Evolutionary conservation across 1,140 invertebrate genomes (phyloP), one percentile per base, ranked within the genome.

Genomic region (Onthophagus taurus): DNA sequence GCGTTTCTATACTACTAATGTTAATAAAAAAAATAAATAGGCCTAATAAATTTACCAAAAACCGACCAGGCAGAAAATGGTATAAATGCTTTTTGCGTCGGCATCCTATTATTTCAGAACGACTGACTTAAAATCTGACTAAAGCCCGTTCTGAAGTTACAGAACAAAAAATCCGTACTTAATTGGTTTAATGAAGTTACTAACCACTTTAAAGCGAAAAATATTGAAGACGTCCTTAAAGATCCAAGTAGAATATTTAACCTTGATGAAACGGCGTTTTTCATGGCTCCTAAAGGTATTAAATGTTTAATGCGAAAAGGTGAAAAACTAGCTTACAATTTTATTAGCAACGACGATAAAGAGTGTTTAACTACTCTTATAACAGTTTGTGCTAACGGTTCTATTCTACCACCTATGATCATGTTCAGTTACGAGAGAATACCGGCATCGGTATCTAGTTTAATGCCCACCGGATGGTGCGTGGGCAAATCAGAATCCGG

Each of bases 401-500:
- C 4, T 6, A 18, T 37, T 7, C 8, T 9, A 11, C 20, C 16
- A 7, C 35, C 35, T 16, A 37, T 37, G 35, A 17, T 37, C 5
- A 18, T 37, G 13, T 37, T 19, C 19, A 7, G 5, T 8, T 44
- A 44, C 29, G 19, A 33, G 29, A 12, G 42, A 26, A 36, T 44
- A 12, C 42, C 42, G 9, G 13, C 7, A 17, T 9, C 3, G 14
- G 13, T 44, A 4, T n/a, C 35, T 4, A 18, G 13, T 33, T 17
- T 13, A 4, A 24, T 44, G 17, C 14, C 31, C 13, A 18, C 30
- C 9, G 49, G 43, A 12, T 68, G 63, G 60, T 48, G 43, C 6
- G 49, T 67, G 26, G 61, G 59, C 3, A 36, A 47, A 17, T 57
- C 55, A 11, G 51, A 61, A 14, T 51, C 8, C 31, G 61, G 62